phyloP scores from a whole-genome alignment of 2,113 vertebrate genomes.

The Castor canadensis region DNA sequence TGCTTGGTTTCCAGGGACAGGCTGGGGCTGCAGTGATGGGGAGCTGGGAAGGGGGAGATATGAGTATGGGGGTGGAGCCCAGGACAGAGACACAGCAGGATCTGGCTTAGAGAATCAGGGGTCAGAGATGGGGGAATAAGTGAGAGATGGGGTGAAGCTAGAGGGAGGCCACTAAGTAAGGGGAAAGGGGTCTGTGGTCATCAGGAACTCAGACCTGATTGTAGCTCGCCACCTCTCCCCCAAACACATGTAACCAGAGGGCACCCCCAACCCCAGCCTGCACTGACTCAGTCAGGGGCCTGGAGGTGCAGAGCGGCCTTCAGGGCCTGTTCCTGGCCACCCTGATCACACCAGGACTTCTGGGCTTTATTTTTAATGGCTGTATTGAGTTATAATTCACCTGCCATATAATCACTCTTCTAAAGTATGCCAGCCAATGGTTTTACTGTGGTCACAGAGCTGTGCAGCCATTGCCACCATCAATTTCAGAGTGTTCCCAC shows the following conservation, averaged over 20 bases:
- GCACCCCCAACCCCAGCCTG: background rate
- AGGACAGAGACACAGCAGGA: background rate
- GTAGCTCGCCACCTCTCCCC: fast-evolving
- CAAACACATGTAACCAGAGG: background rate
- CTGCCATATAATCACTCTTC: fast-evolving
- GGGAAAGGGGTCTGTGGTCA: background rate
- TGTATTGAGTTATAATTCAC: background rate
- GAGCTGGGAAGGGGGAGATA: background rate
- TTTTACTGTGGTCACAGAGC: background rate
- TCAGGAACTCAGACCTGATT: background rate
- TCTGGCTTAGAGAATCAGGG: background rate
- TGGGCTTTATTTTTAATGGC: background rate
- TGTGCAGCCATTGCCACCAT: background rate
- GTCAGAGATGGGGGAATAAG: fast-evolving
- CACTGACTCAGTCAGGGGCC: background rate
- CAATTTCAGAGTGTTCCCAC: too few relatives aligned
- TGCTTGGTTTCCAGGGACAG: conserved; percentile 3
- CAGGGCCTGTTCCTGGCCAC: background rate
- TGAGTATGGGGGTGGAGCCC: background rate
- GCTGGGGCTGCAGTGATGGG: background rate
- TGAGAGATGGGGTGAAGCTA: background rate
- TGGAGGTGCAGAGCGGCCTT: background rate
- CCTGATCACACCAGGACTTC: fast-evolving
- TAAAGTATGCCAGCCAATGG: fast-evolving
- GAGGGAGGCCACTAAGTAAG: background rate